Evolutionary conservation across 2,888 invertebrate genomes (phyloP).

Genomic region (Megamerina dolium): DNA sequence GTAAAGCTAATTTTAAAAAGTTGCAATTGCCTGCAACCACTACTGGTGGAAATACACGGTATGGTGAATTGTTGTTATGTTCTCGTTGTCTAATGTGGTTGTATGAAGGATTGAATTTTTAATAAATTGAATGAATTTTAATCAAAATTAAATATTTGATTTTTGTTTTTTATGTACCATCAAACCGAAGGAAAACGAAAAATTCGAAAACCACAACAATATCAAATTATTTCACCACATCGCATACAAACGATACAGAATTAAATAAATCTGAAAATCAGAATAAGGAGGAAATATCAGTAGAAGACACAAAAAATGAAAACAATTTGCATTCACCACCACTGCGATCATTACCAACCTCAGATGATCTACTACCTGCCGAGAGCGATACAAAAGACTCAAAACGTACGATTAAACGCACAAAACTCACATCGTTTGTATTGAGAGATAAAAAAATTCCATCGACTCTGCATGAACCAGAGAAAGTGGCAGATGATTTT

Average conservation of each 20-base stretch:
- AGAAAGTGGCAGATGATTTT: slow-evolving; percentile 23
- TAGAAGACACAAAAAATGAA: background rate
- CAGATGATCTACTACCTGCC: too few relatives aligned
- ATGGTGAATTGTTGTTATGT: too few relatives aligned
- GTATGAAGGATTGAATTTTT: too few relatives aligned
- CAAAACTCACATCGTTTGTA: slow-evolving; percentile 26
- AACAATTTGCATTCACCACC: background rate
- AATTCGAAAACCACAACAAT: slow-evolving; percentile 21
- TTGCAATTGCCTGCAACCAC: slow-evolving; percentile 29
- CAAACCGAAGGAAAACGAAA: slow-evolving; percentile 17
- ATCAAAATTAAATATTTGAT: too few relatives aligned
- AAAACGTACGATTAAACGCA: slow-evolving; percentile 22
- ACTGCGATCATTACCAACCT: too few relatives aligned
- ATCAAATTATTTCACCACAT: slow-evolving; percentile 30
- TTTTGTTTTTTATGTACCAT: background rate
- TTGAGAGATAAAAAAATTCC: slow-evolving; percentile 12
- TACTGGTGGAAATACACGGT: slow-evolving; percentile 27
- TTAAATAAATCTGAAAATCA: background rate
- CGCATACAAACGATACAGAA: slow-evolving; percentile 13
- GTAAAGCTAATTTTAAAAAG: slow-evolving; percentile 39
- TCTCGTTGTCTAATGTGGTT: too few relatives aligned
- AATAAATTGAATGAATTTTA: too few relatives aligned
- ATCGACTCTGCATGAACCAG: slow-evolving; percentile 3
- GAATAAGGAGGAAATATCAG: background rate
- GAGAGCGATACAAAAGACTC: too few relatives aligned